Conservation (phyloP, 2,113 vertebrate genomes). For the Isichthys henryi region DNA sequence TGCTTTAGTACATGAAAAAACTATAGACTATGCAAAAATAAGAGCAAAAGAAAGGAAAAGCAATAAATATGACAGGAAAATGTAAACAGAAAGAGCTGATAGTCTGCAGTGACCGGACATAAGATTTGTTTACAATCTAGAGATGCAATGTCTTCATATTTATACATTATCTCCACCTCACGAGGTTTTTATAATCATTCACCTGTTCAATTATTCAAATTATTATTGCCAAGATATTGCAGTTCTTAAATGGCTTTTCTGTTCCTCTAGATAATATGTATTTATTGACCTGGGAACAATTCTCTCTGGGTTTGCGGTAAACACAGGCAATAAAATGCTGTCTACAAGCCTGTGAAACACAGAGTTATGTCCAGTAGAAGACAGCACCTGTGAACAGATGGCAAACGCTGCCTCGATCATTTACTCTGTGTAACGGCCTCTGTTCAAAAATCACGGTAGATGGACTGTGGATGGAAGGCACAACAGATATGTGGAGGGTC, state of each 20-base stretch:
- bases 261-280: not conserved
- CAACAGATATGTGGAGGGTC: not conserved
- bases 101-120: not conserved
- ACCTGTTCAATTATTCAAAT: not conserved
- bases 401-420: not conserved
- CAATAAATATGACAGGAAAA: not conserved
- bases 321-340: not conserved
- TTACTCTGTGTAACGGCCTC: not conserved
- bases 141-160: not conserved
- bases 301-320: not conserved
- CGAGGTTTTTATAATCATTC: not conserved
- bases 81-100: not conserved
- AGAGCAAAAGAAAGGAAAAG: not conserved
- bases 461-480: not conserved
- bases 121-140: not conserved
- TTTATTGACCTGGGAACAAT: not conserved
- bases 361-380: not conserved
- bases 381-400: not conserved
- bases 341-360: not conserved
- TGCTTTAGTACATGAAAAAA: not conserved
- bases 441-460: not conserved
- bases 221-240: not conserved
- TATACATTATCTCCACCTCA: not conserved
- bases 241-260: not conserved
- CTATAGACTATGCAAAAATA: not conserved